Evolutionary conservation across 2,797 vertebrate genomes (phyloP).

Genomic region (Lacerta viridis): DNA sequence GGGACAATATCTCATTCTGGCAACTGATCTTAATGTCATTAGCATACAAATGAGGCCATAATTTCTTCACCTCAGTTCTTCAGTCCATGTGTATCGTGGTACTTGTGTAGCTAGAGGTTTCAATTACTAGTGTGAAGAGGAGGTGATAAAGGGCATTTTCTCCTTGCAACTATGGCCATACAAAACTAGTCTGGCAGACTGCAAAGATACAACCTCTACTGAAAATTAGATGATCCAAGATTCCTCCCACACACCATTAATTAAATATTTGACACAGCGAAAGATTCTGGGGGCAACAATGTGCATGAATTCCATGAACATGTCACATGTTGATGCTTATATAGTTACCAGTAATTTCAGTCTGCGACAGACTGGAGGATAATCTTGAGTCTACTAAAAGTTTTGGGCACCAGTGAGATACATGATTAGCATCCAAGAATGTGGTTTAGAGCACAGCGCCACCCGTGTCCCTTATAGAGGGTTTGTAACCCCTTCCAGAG

Average conservation of each 20-base stretch:
- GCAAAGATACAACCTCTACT: background rate
- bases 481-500: too few species aligned
- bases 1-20: background rate
- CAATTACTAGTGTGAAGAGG: background rate
- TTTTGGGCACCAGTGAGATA: background rate
- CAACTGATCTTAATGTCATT: background rate
- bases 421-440: background rate
- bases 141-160: background rate
- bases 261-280: background rate
- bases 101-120: background rate
- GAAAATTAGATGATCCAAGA: constrained; percentile 13
- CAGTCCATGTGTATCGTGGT: background rate
- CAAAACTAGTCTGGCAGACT: background rate
- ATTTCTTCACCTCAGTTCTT: constrained; percentile 2
- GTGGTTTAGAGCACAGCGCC: too few species aligned
- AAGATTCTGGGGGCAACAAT: background rate
- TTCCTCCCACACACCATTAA: constrained; percentile 6
- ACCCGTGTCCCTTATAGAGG: too few species aligned
- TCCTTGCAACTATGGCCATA: background rate
- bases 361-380: background rate
- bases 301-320: background rate
- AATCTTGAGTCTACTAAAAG: background rate
- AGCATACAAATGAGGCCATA: background rate
- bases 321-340: background rate
- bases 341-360: background rate